Evolutionary conservation across 2,888 invertebrate species (phyloP).

Genomic region (Aelia acuminata): DNA sequence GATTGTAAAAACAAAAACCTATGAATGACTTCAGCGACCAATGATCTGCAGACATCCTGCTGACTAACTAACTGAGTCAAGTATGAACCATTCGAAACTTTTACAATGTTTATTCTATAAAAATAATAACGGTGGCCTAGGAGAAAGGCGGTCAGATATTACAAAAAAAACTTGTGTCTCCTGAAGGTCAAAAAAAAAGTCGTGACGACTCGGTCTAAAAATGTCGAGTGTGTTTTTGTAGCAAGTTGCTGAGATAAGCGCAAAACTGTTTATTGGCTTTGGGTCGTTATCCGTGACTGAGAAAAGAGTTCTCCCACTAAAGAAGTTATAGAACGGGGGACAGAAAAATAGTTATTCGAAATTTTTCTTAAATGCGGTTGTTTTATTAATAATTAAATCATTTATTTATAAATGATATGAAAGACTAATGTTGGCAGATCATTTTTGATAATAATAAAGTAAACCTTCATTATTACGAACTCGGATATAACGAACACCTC

Average conservation of each 20-base stretch:
- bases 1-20: too few species aligned
- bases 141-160: background rate
- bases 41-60: too few species aligned
- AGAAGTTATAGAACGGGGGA: background rate
- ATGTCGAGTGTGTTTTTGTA: constrained; percentile 44
- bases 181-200: background rate
- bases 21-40: too few species aligned
- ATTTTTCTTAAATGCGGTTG: too few species aligned
- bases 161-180: background rate
- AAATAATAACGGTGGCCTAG: background rate
- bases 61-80: too few species aligned
- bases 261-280: constrained; percentile 34
- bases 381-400: too few species aligned
- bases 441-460: too few species aligned
- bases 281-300: constrained; percentile 33
- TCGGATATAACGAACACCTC: too few species aligned
- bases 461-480: too few species aligned
- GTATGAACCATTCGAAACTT: too few species aligned
- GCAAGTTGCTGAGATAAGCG: constrained; percentile 28
- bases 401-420: too few species aligned
- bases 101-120: background rate
- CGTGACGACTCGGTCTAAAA: constrained; percentile 18
- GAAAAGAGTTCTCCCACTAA: background rate
- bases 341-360: background rate
- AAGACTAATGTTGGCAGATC: too few species aligned